Evolutionary conservation across 2,888 invertebrate genomes (phyloP).

Genomic region (Synergus umbraculus): DNA sequence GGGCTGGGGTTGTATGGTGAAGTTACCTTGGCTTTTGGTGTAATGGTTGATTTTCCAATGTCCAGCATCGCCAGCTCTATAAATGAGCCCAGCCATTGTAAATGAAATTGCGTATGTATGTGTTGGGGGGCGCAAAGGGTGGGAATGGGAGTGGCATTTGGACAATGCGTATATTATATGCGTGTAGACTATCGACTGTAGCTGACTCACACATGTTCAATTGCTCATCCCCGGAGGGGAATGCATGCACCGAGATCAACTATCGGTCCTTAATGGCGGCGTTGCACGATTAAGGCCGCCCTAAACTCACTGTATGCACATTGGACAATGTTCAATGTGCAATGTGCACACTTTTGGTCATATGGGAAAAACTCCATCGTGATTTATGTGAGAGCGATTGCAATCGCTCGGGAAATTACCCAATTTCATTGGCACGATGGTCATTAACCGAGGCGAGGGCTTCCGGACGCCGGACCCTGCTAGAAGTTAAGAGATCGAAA

Average conservation of each 20-base stretch:
- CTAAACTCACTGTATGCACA: not conserved
- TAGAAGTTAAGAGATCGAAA: too few relatives aligned
- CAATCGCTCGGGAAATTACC: slow-evolving; percentile 33
- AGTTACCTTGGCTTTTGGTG: not conserved
- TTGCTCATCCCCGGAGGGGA: not conserved
- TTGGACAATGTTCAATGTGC: not conserved
- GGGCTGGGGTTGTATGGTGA: slow-evolving; percentile 26
- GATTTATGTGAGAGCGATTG: slow-evolving; percentile 38
- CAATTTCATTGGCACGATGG: slow-evolving; percentile 19
- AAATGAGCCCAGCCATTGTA: slow-evolving; percentile 21
- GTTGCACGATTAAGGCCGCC: not conserved
- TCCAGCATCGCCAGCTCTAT: too few relatives aligned
- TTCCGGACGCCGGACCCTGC: not conserved
- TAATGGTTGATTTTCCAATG: slow-evolving; percentile 29
- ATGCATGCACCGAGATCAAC: slow-evolving; percentile 29
- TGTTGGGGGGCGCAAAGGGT: not conserved
- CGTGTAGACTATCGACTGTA: too few relatives aligned
- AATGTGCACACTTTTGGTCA: not conserved
- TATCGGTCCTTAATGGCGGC: slow-evolving; percentile 31
- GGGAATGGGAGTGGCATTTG: too few relatives aligned
- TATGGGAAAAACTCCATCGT: slow-evolving; percentile 26
- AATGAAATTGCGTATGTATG: not conserved
- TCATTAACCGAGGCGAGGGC: not conserved
- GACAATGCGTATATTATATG: too few relatives aligned
- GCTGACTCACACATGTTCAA: slow-evolving; percentile 3